Conservation (phyloP, 2,888 invertebrate genomes). For the Idaea aversata region DNA sequence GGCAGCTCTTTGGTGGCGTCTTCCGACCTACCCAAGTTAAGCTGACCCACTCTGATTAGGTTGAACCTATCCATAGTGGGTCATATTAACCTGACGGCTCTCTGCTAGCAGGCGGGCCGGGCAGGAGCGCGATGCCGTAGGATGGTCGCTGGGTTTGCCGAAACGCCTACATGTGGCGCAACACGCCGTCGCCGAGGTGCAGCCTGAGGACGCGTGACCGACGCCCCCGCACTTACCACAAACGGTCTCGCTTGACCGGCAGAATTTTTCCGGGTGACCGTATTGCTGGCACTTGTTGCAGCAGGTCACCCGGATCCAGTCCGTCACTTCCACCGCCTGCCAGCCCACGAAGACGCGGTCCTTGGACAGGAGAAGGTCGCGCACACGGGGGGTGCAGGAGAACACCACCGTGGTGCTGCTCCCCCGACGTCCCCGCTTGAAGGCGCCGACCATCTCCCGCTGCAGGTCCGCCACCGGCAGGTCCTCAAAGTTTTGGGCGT, state of each 20-base stretch:
- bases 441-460: background rate
- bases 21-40: slow-evolving; percentile 25
- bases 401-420: slow-evolving; percentile 12
- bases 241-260: no score
- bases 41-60: slow-evolving; percentile 19
- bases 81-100: background rate
- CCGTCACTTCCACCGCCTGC: no score
- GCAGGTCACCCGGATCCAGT: no score
- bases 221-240: background rate
- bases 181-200: no score
- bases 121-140: slow-evolving; percentile 21
- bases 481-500: background rate
- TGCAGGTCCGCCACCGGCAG: slow-evolving; percentile 4
- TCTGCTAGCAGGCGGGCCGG: slow-evolving; percentile 26
- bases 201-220: slow-evolving; percentile 14
- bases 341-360: no score
- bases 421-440: no score
- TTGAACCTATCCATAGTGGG: slow-evolving; percentile 16
- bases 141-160: no score
- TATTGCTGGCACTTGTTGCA: no score
- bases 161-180: no score
- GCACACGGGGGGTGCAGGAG: no score
- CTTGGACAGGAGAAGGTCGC: no score
- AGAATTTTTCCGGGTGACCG: no score
- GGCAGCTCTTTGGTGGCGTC: slow-evolving; percentile 27